Evolutionary conservation across 2,797 vertebrate genomes (phyloP).

Genomic region (Halcyon badia): DNA sequence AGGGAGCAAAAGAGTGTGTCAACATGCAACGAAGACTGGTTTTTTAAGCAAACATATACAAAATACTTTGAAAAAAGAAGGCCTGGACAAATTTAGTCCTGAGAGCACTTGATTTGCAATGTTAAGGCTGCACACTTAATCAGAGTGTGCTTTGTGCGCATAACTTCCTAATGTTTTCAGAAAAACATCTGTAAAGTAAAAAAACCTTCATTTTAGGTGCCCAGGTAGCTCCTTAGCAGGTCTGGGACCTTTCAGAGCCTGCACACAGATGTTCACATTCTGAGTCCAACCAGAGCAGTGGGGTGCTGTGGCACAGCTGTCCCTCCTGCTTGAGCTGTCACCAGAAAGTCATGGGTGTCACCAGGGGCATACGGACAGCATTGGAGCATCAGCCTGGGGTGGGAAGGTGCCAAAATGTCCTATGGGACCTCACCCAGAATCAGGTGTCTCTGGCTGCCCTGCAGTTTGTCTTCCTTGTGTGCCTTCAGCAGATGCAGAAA

Average conservation of each 20-base stretch:
- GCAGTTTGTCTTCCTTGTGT: not conserved
- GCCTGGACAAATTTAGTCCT: not conserved
- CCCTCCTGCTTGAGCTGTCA: not conserved
- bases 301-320: not conserved
- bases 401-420: not conserved
- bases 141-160: not conserved
- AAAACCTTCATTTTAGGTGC: not conserved
- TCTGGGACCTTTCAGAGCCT: not conserved
- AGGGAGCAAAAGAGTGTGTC: not conserved
- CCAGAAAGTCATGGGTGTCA: not conserved
- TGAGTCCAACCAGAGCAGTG: not conserved
- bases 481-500: not conserved
- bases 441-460: not conserved
- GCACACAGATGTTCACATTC: not conserved
- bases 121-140: not conserved
- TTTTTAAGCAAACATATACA: not conserved
- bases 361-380: fast-evolving
- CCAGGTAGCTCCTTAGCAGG: not conserved
- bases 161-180: not conserved
- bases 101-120: not conserved
- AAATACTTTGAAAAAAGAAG: not conserved
- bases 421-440: not conserved
- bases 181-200: not conserved
- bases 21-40: not conserved
- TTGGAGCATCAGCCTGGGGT: not conserved